Percentiles rank a stretch among this genome's conserved stretches.
Evolutionary conservation across 2,797 vertebrate genomes (phyloP).

Genomic region (Phaenicophaeus curvirostris): DNA sequence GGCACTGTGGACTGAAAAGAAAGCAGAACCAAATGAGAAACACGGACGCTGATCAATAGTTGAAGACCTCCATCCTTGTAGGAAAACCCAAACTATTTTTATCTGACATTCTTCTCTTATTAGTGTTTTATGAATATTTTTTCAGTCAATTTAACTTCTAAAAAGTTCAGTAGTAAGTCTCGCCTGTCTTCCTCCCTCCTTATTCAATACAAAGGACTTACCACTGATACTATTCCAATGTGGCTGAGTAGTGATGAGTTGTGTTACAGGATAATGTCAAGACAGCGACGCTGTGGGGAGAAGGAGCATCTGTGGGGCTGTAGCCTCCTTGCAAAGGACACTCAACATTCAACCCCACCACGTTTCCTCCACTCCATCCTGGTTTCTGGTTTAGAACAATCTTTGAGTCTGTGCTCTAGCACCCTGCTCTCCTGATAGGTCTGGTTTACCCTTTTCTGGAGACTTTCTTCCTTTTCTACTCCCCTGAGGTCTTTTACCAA

Average conservation of each 20-base stretch:
- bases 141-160: not conserved
- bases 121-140: not conserved
- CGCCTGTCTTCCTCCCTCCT: not conserved
- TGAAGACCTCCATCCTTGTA: not conserved
- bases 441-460: not conserved
- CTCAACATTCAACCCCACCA: not conserved
- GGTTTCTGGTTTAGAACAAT: not conserved
- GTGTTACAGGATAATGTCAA: rapidly evolving
- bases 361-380: not conserved
- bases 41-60: not conserved
- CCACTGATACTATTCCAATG: no score
- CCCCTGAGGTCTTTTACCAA: no score
- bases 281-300: not conserved
- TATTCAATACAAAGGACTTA: not conserved
- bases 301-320: not conserved
- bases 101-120: not conserved
- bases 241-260: not conserved
- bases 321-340: not conserved
- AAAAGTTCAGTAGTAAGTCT: not conserved
- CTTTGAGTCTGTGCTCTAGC: not conserved
- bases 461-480: not conserved
- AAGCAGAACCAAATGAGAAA: not conserved
- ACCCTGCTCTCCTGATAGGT: not conserved
- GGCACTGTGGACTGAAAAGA: not conserved
- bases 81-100: not conserved